A percentile compares a stretch with the other conserved stretches of the same genome.
These are phyloP conservation scores for Gasterosteus aculeatus DNA, from an alignment of 2,113 vertebrate genomes.

Conservation along the genomic window DNA sequence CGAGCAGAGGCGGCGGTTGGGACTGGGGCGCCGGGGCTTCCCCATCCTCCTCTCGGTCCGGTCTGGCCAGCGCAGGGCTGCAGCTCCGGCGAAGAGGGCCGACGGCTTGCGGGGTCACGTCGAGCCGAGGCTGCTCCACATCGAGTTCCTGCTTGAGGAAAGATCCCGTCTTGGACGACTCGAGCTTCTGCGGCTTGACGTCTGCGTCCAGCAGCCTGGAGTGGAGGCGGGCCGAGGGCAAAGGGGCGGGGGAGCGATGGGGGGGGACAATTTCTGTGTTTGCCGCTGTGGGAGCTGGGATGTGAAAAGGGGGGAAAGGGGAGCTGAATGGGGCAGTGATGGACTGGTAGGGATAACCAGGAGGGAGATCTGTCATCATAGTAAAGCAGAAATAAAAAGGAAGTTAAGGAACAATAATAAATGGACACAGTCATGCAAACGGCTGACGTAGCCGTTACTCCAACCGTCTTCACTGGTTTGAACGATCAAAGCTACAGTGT, in stretches of 20 bases:
- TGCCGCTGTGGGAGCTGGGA: constrained; percentile 81
- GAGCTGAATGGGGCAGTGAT: constrained; percentile 87
- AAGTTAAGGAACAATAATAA: not conserved
- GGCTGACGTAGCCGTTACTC: not conserved
- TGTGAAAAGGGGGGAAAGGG: constrained; percentile 88
- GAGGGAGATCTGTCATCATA: constrained; percentile 83
- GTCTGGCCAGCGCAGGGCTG: constrained; percentile 24
- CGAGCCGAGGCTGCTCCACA: constrained; percentile 28
- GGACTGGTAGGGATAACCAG: constrained; percentile 89
- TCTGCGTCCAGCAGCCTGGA: constrained; percentile 78
- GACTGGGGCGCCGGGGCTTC: constrained; percentile 23
- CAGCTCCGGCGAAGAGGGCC: constrained; percentile 42
- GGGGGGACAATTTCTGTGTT: constrained; percentile 80
- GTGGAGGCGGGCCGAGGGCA: constrained; percentile 73
- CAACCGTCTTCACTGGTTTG: not conserved
- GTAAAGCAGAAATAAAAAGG: constrained; percentile 11
- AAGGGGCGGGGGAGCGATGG: constrained; percentile 72
- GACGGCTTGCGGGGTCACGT: constrained; percentile 29
- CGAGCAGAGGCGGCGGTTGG: constrained; percentile 30
- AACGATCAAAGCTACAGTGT: not conserved
- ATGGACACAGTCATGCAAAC: not conserved
- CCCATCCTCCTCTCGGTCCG: constrained; percentile 19
- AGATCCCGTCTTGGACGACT: constrained; percentile 38
- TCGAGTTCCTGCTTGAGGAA: constrained; percentile 56
- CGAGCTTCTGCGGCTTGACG: constrained; percentile 83